These are phyloP conservation scores for Scleropages formosus DNA, from an alignment of 2,797 vertebrate genomes.

Conservation along the genomic window DNA sequence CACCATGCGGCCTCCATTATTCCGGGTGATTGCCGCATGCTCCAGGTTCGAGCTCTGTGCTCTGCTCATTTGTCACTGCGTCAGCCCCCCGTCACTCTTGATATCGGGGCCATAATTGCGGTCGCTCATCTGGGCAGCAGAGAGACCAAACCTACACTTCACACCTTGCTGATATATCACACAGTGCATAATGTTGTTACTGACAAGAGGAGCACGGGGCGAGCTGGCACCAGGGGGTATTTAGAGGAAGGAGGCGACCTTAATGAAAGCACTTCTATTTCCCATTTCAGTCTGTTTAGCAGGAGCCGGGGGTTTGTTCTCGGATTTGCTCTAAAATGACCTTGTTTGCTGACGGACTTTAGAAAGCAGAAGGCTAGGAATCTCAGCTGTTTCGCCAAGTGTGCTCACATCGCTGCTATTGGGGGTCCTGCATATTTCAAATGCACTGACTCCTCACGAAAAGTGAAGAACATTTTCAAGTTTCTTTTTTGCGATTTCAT, in stretches of 20 bases:
- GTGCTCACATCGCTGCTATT: slow-evolving; percentile 12
- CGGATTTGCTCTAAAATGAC: slow-evolving; percentile 16
- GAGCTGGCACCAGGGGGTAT: neutral
- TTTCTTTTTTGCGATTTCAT: too few species aligned
- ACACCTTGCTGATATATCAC: slow-evolving; percentile 19
- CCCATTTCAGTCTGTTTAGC: slow-evolving; percentile 19
- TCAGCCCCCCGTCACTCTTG: slow-evolving; percentile 26
- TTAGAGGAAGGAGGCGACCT: slow-evolving; percentile 6
- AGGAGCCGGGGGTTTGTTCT: neutral
- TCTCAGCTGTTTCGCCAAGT: neutral
- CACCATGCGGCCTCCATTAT: slow-evolving; percentile 50
- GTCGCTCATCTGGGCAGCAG: slow-evolving; percentile 24
- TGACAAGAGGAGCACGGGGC: neutral
- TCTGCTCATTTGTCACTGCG: slow-evolving; percentile 46
- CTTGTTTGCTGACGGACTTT: slow-evolving; percentile 25
- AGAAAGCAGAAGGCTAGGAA: neutral
- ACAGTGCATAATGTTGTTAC: slow-evolving; percentile 25
- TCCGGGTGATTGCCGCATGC: slow-evolving; percentile 42
- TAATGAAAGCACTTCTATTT: slow-evolving; percentile 24
- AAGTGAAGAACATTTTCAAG: neutral
- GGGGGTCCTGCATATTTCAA: slow-evolving; percentile 19
- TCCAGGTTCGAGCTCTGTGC: slow-evolving; percentile 35
- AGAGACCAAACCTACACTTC: neutral
- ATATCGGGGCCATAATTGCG: slow-evolving; percentile 24
- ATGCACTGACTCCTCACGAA: neutral